phyloP scores from a whole-genome alignment of 2,888 invertebrate species.

The Tachina grossa region DNA sequence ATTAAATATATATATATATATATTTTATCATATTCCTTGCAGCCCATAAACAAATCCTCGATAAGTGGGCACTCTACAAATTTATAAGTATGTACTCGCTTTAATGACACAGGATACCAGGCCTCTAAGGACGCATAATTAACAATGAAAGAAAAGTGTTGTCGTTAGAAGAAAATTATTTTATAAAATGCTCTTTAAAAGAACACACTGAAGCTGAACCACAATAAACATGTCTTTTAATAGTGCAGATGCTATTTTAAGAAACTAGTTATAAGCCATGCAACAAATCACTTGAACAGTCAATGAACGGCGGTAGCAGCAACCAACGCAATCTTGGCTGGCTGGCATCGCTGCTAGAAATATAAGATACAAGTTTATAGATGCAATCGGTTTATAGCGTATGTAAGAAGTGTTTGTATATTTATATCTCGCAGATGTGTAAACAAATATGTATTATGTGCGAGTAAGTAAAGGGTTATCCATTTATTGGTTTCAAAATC shows the following conservation, averaged over 20 bases:
- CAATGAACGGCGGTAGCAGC: neutral
- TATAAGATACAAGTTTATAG: slow-evolving; percentile 18
- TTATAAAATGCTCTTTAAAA: neutral
- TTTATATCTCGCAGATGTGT: neutral
- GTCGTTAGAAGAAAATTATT: slow-evolving; percentile 45
- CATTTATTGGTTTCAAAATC: too few relatives aligned
- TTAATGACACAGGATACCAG: neutral
- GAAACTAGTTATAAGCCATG: slow-evolving; percentile 36
- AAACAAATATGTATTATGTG: neutral
- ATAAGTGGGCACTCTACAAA: neutral
- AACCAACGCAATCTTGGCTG: neutral
- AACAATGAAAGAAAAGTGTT: slow-evolving; percentile 41
- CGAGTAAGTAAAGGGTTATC: too few relatives aligned
- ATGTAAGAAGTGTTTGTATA: neutral
- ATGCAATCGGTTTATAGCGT: slow-evolving; percentile 17
- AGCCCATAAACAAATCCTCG: too few relatives aligned
- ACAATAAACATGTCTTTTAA: neutral
- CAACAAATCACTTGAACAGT: slow-evolving; percentile 17
- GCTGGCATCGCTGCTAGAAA: slow-evolving; percentile 3
- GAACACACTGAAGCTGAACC: neutral
- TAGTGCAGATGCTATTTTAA: slow-evolving; percentile 19
- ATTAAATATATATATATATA: too few relatives aligned
- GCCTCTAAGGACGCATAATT: slow-evolving; percentile 13
- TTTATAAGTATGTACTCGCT: neutral
- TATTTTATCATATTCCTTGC: too few relatives aligned